These are phyloP conservation scores for Atlantisia rogersi DNA, from an alignment of 2,113 vertebrate genomes.

Conservation along the genomic window DNA sequence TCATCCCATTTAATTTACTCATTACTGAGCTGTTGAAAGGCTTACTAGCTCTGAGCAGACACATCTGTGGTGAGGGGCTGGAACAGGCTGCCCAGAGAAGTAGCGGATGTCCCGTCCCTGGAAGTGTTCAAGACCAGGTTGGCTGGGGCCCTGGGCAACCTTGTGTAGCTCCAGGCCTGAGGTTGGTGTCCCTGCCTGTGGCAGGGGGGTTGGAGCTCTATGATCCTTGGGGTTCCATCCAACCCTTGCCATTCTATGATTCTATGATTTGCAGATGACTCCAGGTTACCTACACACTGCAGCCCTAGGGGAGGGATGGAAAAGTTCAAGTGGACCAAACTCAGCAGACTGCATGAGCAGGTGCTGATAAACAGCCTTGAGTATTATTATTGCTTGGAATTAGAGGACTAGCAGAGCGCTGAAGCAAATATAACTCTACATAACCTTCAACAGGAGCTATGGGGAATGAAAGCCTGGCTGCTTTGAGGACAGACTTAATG, in stretches of 20 bases:
- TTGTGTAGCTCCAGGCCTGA: no score
- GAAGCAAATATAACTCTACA: neutral
- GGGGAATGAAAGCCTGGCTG: neutral
- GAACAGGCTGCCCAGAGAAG: no score
- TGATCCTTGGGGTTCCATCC: no score
- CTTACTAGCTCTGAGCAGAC: neutral
- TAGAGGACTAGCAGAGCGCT: neutral
- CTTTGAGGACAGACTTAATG: neutral
- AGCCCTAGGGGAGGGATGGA: rapidly evolving
- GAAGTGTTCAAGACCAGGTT: no score
- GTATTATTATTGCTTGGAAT: neutral
- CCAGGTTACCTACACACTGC: neutral
- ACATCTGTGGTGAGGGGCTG: neutral
- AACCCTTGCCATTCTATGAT: no score
- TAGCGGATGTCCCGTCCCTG: no score
- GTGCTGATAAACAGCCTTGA: neutral
- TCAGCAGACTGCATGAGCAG: neutral
- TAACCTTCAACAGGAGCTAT: neutral
- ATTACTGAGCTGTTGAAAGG: neutral
- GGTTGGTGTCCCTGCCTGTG: no score
- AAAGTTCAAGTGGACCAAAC: neutral
- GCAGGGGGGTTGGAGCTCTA: no score
- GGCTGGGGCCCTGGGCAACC: no score
- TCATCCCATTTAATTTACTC: neutral
- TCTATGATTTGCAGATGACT: neutral